Conservation (phyloP, 2,888 invertebrate genomes). For the Monochamus alternatus region DNA sequence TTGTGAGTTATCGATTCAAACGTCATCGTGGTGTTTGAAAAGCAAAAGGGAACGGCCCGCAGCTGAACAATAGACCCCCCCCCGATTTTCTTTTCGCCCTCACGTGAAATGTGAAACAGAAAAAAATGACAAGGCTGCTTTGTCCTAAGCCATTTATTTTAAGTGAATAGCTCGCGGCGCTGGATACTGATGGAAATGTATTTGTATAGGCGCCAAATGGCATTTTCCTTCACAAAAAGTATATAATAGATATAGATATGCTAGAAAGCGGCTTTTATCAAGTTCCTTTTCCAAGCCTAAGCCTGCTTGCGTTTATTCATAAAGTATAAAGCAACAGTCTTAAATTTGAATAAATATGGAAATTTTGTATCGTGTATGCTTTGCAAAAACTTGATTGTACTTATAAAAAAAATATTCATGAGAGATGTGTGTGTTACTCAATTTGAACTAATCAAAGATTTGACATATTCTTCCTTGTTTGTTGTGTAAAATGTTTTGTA, state of each 20-base stretch:
- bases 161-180: constrained; percentile 3
- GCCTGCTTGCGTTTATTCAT: no score
- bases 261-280: no score
- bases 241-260: no score
- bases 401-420: no score
- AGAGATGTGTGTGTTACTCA: no score
- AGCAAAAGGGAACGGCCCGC: neutral
- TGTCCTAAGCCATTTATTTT: constrained; percentile 14
- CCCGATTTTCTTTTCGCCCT: neutral
- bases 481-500: neutral
- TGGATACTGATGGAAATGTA: constrained; percentile 1
- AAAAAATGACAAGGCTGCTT: constrained; percentile 14
- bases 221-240: neutral
- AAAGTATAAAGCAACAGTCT: no score
- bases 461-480: no score
- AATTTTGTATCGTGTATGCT: no score
- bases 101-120: neutral
- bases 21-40: neutral
- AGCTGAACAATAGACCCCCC: constrained; percentile 13
- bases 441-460: no score
- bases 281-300: no score
- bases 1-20: neutral
- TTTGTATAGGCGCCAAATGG: constrained; percentile 3
- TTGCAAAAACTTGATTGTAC: no score
- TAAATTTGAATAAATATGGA: no score